A percentile compares a stretch with the other conserved stretches of the same genome.
Conservation (phyloP, 2,113 vertebrate species). For the Dicaeum eximium region DNA sequence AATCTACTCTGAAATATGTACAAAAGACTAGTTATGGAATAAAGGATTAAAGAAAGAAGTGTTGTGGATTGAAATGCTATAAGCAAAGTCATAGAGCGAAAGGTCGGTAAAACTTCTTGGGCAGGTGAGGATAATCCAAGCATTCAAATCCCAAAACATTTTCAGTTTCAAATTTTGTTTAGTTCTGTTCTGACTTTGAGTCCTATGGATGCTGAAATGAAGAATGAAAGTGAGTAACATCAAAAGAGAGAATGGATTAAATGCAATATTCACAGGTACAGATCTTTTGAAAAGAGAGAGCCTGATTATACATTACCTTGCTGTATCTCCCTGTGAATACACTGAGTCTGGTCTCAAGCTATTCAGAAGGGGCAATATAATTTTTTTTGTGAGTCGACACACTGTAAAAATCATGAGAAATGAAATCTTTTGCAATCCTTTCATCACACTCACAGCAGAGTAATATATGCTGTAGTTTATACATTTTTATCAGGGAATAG, state of each 20-base stretch:
- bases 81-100: background rate
- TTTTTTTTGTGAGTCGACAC: background rate
- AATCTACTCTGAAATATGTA: background rate
- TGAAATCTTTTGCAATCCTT: background rate
- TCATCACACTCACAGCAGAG: background rate
- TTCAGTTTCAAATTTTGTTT: background rate
- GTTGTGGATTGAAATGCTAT: background rate
- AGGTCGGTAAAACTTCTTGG: background rate
- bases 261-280: background rate
- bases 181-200: background rate
- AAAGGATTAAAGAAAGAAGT: background rate
- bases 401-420: background rate
- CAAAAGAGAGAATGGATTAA: background rate
- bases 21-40: background rate
- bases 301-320: background rate
- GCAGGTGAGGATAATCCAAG: background rate
- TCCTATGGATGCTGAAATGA: background rate
- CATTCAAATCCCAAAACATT: background rate
- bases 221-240: background rate
- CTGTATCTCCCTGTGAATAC: background rate
- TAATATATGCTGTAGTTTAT: background rate
- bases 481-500: background rate
- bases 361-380: background rate
- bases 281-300: background rate
- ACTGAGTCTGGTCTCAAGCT: background rate